A percentile compares a stretch with the other conserved stretches of the same genome.
Conservation (phyloP, 2,888 invertebrate genomes). For the Hyles lineata region DNA sequence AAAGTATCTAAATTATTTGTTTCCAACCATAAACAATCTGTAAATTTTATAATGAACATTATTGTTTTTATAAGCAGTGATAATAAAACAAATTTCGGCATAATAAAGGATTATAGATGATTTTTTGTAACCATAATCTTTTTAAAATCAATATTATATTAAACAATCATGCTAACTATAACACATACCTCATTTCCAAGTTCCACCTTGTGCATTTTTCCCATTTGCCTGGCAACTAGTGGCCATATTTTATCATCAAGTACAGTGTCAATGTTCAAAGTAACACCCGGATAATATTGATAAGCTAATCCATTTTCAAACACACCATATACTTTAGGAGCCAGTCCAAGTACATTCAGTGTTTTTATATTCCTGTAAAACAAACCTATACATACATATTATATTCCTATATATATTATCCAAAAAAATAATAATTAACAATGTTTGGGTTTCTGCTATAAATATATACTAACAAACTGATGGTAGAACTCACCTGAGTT, state of each 20-base stretch:
- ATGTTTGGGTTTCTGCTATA: not conserved
- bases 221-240: conserved; percentile 93
- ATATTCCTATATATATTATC: too few relatives aligned
- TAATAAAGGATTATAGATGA: too few relatives aligned
- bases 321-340: conserved; percentile 94
- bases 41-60: too few relatives aligned
- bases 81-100: too few relatives aligned
- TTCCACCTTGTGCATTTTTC: conserved; percentile 89
- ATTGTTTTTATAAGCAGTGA: too few relatives aligned
- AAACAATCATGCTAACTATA: too few relatives aligned
- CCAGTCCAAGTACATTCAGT: conserved; percentile 88
- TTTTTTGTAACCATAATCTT: too few relatives aligned
- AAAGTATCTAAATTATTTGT: too few relatives aligned
- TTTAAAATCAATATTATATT: too few relatives aligned
- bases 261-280: conserved; percentile 88
- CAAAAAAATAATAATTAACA: not conserved
- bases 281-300: conserved; percentile 92
- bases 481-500: conserved; percentile 85
- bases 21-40: too few relatives aligned
- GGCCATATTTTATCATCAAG: conserved; percentile 87
- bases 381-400: too few relatives aligned
- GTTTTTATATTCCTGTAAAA: conserved; percentile 72
- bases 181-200: conserved; percentile 68
- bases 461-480: not conserved
- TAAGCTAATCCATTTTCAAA: conserved; percentile 98